Percentiles rank a stretch among this genome's conserved stretches.
phyloP scores from a whole-genome alignment of 1,140 invertebrate genomes.

The Calosoma granatense region DNA sequence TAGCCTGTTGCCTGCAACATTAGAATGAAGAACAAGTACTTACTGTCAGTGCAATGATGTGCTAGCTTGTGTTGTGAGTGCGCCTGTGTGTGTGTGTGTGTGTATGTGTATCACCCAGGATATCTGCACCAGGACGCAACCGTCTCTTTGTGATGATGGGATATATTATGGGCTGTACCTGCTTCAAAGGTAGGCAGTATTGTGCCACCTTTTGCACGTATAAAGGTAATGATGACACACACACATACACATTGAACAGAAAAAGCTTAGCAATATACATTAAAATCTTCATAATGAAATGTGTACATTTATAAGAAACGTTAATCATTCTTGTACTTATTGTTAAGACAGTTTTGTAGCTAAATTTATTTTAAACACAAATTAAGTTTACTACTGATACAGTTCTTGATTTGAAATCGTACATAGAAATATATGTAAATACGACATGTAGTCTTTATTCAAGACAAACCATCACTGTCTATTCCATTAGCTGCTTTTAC shows the following conservation, averaged over 20 bases:
- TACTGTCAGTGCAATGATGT: background rate
- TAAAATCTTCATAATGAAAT: too few species aligned
- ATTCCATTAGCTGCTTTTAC: too few species aligned
- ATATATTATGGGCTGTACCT: slow-evolving; percentile 83
- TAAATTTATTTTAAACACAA: too few species aligned
- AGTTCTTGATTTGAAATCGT: too few species aligned
- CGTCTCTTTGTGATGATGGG: slow-evolving; percentile 58
- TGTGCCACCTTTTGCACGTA: slow-evolving; percentile 4
- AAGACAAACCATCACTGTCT: too few species aligned
- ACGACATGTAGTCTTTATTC: too few species aligned
- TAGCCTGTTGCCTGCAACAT: too few species aligned
- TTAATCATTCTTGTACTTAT: too few species aligned
- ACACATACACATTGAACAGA: background rate
- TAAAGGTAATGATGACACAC: background rate
- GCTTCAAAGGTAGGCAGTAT: slow-evolving; percentile 63
- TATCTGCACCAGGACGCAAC: slow-evolving; percentile 34
- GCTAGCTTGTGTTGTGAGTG: background rate
- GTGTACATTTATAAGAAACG: too few species aligned
- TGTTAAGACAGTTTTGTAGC: too few species aligned
- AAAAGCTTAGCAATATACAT: background rate
- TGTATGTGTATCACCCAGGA: slow-evolving; percentile 4
- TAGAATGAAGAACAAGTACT: background rate
- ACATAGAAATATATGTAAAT: too few species aligned
- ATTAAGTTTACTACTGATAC: too few species aligned
- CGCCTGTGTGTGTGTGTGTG: background rate